phyloP scores from a whole-genome alignment of 2,113 vertebrate species.

The Etheostoma spectabile region DNA sequence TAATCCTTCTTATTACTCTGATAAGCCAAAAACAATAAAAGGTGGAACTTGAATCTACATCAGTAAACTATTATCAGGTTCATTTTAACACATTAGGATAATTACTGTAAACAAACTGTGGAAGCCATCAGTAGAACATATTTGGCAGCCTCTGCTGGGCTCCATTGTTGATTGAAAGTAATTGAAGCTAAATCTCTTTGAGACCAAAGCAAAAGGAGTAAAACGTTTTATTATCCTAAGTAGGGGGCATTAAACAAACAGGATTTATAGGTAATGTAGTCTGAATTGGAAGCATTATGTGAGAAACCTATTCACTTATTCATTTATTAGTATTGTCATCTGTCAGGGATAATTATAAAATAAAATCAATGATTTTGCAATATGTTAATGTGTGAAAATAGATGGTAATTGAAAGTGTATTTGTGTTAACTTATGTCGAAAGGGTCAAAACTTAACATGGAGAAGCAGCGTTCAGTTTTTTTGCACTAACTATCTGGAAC shows the following conservation, averaged over 20 bases:
- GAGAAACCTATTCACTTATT: not conserved
- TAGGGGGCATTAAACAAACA: not conserved
- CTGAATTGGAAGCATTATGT: not conserved
- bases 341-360: not conserved
- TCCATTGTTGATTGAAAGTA: constrained; percentile 21
- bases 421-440: no score
- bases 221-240: not conserved
- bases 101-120: constrained; percentile 43
- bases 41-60: constrained; percentile 24
- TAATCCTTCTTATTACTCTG: not conserved
- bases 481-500: no score
- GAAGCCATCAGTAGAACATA: constrained; percentile 1
- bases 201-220: not conserved
- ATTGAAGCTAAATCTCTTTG: not conserved
- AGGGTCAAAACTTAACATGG: no score
- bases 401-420: not conserved
- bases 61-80: constrained; percentile 26
- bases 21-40: constrained; percentile 33
- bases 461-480: no score
- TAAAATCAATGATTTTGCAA: not conserved
- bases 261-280: constrained; percentile 7
- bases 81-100: constrained; percentile 38
- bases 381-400: not conserved
- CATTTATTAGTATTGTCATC: not conserved
- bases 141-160: constrained; percentile 17